phyloP scores from a whole-genome alignment of 2,888 invertebrate species.

The Urechis unicinctus region DNA sequence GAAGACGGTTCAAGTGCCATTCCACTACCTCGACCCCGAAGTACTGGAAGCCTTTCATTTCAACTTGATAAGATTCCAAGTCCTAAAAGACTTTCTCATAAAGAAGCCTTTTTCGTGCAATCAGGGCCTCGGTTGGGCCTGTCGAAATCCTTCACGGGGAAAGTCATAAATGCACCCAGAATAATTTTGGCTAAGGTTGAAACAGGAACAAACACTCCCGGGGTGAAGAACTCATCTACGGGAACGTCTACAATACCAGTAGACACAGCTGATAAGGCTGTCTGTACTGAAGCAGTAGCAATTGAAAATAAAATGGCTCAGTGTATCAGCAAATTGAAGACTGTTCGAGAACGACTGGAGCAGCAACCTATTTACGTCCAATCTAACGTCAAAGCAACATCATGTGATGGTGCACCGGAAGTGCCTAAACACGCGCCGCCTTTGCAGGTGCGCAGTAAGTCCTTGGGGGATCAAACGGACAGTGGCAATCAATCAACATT shows the following conservation, averaged over 20 bases:
- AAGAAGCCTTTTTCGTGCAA: background rate
- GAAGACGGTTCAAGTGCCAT: slow-evolving; percentile 4
- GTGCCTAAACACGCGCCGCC: too few species aligned
- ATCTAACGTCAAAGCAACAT: too few species aligned
- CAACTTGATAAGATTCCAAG: background rate
- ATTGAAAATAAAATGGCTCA: slow-evolving; percentile 40
- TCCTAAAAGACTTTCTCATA: background rate
- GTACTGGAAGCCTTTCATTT: background rate
- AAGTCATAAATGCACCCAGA: background rate
- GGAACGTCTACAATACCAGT: slow-evolving; percentile 12
- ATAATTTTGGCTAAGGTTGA: slow-evolving; percentile 16
- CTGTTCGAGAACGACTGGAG: slow-evolving; percentile 37
- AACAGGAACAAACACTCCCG: slow-evolving; percentile 18
- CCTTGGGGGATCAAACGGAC: too few species aligned
- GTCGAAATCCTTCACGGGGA: background rate
- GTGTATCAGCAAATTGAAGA: slow-evolving; percentile 43
- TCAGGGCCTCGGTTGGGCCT: background rate
- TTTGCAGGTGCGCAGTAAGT: too few species aligned
- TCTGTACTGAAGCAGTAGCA: slow-evolving; percentile 15
- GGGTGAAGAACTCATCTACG: background rate
- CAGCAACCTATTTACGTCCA: background rate
- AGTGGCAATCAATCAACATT: too few species aligned
- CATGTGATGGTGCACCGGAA: too few species aligned
- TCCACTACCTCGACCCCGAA: background rate
- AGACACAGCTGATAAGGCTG: slow-evolving; percentile 15